phyloP scores from a whole-genome alignment of 2,888 invertebrate species.

The Scaptomyza polygonia region DNA sequence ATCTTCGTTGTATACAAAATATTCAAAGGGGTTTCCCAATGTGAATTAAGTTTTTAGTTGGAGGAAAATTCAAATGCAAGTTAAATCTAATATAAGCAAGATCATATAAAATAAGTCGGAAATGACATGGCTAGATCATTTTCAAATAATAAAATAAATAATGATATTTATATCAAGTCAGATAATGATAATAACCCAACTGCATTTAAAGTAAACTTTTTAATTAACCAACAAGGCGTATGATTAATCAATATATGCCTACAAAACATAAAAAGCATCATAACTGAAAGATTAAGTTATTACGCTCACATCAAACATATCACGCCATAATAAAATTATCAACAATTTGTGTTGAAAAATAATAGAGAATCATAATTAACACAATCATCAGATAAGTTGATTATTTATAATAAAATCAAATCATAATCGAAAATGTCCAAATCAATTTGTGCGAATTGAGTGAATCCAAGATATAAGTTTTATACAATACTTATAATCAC shows the following conservation, averaged over 20 bases:
- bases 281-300: background rate
- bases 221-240: constrained; percentile 17
- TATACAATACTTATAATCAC: constrained; percentile 24
- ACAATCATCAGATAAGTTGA: constrained; percentile 20
- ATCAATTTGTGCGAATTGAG: constrained; percentile 33
- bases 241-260: constrained; percentile 27
- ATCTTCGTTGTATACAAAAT: too few species aligned
- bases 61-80: too few species aligned
- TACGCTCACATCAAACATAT: constrained; percentile 1
- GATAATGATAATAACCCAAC: background rate
- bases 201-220: too few species aligned
- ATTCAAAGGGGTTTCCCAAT: too few species aligned
- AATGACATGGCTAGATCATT: too few species aligned
- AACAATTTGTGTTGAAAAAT: background rate
- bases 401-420: constrained; percentile 49
- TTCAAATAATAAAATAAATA: too few species aligned
- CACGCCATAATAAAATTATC: background rate
- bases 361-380: constrained; percentile 14
- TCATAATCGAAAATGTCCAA: constrained; percentile 38
- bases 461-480: background rate
- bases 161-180: too few species aligned
- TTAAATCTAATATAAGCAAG: too few species aligned
- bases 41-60: too few species aligned
- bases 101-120: too few species aligned
- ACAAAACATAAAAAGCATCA: background rate